Evolutionary conservation across 2,888 invertebrate genomes (phyloP).

Genomic region (Himalopsyche tibetana): DNA sequence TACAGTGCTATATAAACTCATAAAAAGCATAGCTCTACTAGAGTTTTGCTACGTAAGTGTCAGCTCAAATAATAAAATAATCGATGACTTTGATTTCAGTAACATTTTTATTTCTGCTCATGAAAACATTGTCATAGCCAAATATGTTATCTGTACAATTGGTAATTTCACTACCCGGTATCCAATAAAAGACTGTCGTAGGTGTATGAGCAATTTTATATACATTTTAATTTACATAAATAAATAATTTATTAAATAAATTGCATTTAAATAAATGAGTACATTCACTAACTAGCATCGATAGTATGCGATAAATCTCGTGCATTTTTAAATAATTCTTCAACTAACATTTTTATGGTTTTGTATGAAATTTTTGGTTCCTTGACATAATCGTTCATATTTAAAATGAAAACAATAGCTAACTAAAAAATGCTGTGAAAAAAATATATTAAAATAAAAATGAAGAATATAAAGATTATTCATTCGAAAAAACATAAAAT

Average conservation of each 20-base stretch:
- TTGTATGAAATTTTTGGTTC: conserved; percentile 38
- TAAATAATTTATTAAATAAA: conserved; percentile 50
- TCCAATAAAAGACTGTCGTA: not conserved
- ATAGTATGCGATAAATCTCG: conserved; percentile 11
- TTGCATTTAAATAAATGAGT: conserved; percentile 32
- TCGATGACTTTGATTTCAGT: not conserved
- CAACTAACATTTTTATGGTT: conserved; percentile 34
- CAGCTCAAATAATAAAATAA: not conserved
- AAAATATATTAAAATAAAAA: not conserved
- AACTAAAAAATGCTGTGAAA: conserved; percentile 1
- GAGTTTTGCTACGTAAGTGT: not conserved
- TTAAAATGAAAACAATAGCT: not conserved
- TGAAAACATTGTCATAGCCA: not conserved
- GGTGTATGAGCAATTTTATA: conserved; percentile 9
- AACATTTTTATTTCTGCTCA: conserved; percentile 6
- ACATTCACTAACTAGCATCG: conserved; percentile 14
- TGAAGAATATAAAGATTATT: not conserved
- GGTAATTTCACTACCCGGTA: not conserved
- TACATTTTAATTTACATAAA: conserved; percentile 46
- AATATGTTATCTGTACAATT: not conserved
- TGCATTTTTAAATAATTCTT: conserved; percentile 35
- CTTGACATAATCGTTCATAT: not conserved
- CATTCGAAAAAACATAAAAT: not conserved
- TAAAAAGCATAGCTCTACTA: too few species aligned
- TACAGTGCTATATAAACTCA: too few species aligned